Percentiles rank a stretch among this genome's conserved stretches.
Conservation (phyloP, 1,140 invertebrate species). For the Drosophila mojavensis region DNA sequence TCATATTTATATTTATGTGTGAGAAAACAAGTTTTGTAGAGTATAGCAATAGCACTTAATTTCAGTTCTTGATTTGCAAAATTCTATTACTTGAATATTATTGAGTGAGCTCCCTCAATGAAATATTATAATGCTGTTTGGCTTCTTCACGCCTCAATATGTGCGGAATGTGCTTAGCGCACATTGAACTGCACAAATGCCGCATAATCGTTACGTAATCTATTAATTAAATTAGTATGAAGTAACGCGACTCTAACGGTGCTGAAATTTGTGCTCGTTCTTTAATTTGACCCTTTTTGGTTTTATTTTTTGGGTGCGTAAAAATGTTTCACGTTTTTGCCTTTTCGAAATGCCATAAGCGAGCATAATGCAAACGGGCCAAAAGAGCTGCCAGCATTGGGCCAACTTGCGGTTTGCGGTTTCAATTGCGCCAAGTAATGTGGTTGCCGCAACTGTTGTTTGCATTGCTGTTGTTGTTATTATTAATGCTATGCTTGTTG, state of each 20-base stretch:
- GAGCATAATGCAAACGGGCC: conserved; percentile 20
- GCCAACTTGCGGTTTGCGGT: conserved; percentile 56
- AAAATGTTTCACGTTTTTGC: conserved; percentile 18
- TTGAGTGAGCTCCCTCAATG: not conserved
- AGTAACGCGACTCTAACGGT: conserved; percentile 35
- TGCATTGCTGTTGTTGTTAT: conserved; percentile 6
- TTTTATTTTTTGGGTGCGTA: conserved; percentile 36
- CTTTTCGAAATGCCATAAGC: conserved; percentile 26
- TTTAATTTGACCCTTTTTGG: conserved; percentile 43
- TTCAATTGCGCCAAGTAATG: conserved; percentile 80
- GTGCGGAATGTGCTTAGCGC: conserved; percentile 1
- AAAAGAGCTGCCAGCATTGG: conserved; percentile 38
- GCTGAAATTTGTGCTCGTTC: conserved; percentile 34
- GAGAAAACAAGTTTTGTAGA: too few species aligned
- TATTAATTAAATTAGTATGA: conserved; percentile 57
- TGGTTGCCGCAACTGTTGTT: conserved; percentile 55
- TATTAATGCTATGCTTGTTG: conserved; percentile 21
- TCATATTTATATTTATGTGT: too few species aligned
- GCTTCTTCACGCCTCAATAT: conserved; percentile 4
- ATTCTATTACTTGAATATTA: not conserved
- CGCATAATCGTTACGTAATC: conserved; percentile 55
- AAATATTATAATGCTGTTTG: not conserved
- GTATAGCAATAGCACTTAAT: too few species aligned
- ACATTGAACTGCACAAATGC: conserved; percentile 31
- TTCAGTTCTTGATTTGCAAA: too few species aligned